Conservation (phyloP, 2,797 vertebrate genomes). For the Syndactyla subalaris region DNA sequence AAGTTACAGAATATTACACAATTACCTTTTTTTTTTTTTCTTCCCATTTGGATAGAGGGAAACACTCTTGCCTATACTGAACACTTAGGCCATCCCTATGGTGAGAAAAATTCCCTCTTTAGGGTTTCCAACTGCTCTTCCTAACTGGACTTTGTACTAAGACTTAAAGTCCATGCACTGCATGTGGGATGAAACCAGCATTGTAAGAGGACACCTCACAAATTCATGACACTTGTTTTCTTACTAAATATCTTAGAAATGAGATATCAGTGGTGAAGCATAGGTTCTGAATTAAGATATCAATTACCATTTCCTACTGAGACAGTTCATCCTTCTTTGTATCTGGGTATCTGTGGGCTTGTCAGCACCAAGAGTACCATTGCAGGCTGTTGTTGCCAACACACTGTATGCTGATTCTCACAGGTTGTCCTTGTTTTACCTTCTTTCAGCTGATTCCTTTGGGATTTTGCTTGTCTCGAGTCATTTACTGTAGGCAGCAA, state of each 20-base stretch:
- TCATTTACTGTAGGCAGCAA: not conserved
- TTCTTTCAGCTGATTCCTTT: not conserved
- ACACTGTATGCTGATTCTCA: not conserved
- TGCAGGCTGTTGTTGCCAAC: not conserved
- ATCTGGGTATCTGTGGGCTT: not conserved
- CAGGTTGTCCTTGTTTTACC: not conserved
- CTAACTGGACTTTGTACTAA: not conserved
- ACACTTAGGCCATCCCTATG: not conserved
- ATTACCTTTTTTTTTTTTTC: rapidly evolving
- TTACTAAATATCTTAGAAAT: not conserved
- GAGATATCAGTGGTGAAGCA: not conserved
- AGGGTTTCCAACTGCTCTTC: not conserved
- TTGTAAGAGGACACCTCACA: not conserved
- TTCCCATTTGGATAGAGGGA: not conserved
- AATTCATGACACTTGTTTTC: not conserved
- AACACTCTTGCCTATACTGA: not conserved
- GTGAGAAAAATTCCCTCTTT: not conserved
- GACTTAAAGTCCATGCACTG: rapidly evolving
- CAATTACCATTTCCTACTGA: not conserved
- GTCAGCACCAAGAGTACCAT: not conserved
- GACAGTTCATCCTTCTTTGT: not conserved
- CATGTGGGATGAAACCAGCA: not conserved
- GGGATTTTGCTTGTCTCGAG: not conserved
- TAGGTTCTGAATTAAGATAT: not conserved
- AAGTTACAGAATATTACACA: not conserved